Conservation (phyloP, 1,140 invertebrate species). For the Drosophila burlai region DNA sequence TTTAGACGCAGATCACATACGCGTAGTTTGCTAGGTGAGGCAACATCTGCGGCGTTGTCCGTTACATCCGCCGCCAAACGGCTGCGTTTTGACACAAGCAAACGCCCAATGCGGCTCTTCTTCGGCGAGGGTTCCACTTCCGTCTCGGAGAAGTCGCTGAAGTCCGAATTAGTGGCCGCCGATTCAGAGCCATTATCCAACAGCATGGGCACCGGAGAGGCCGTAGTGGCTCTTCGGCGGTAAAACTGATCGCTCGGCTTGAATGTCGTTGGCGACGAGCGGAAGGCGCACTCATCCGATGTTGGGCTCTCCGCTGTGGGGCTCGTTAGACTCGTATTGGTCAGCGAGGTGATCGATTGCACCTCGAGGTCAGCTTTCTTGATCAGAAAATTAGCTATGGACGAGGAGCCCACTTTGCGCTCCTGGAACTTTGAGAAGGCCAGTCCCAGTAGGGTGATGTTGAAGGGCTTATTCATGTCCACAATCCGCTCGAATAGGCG, state of each 20-base stretch:
- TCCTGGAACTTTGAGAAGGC: slow-evolving; percentile 93
- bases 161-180: slow-evolving; percentile 85
- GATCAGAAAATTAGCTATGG: slow-evolving; percentile 90
- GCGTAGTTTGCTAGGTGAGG: slow-evolving; percentile 87
- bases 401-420: slow-evolving; percentile 87
- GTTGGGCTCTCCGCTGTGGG: slow-evolving; percentile 61
- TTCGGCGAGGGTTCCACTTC: slow-evolving; percentile 90
- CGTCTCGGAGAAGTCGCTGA: slow-evolving; percentile 87
- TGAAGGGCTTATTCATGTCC: slow-evolving; percentile 90
- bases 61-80: slow-evolving; percentile 61
- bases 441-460: slow-evolving; percentile 91
- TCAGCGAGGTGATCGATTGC: slow-evolving; percentile 89
- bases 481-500: slow-evolving; percentile 91
- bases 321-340: slow-evolving; percentile 83
- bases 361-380: slow-evolving; percentile 89
- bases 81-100: slow-evolving; percentile 73
- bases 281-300: slow-evolving; percentile 72
- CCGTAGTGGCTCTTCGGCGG: slow-evolving; percentile 75
- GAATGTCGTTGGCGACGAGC: slow-evolving; percentile 79
- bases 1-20: slow-evolving; percentile 88
- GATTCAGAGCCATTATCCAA: slow-evolving; percentile 87
- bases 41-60: slow-evolving; percentile 85
- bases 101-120: slow-evolving; percentile 87
- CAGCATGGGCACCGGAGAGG: slow-evolving; percentile 86
- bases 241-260: slow-evolving; percentile 83